Base-by-base conservation (phyloP, 2,113 vertebrate genomes). In the Acinonyx jubatus region DNA sequence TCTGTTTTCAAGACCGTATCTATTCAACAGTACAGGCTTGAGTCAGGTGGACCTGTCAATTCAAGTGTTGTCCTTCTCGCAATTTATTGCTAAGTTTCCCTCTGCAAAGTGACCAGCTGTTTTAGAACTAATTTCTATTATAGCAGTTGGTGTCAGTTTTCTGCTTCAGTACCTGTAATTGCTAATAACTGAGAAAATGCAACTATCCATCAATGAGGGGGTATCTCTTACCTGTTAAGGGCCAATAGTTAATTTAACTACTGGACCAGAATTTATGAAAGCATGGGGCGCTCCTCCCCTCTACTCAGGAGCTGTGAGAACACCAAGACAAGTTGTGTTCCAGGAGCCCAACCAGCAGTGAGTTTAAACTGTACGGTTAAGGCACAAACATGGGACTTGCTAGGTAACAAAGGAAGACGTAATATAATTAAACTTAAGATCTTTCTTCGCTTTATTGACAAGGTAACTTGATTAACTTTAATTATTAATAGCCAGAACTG, bases 371-470 rank as follows among this genome's bases (percentile, higher is more conserved):
- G 2, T 18, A 95, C 14, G 27, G 80, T 88, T 94, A 91, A 91
- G 33, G n/a, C 52, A 94, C n/a, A 87, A 50, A 73, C 33, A 48
- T n/a, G 31, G 41, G 76, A 79, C 66, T 71, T 91, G 66, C 29
- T 78, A 76, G 41, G 61, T 71, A 95, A 94, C 38, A 93, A 84
- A 96, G 38, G 38, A 85, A 89, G 57, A 83, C 45, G 14, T 79
- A 61, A 95, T 50, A 48, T 79, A 91, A 92, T 78, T 93, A 48
- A 78, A 48, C 41, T 76, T 48, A 29, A 78, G 74, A 48, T 78
- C 41, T 76, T 76, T 48, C 79, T 82, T 91, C 16, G 91, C 76
- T 93, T 89, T 82, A 96, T 87, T 96, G 74, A 31, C 38, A 96
- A 69, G 27, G 1, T 86, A 69, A 89, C 27, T 27, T 96, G 57